These are phyloP conservation scores for Trachymyrmex cornetzi DNA, from an alignment of 1,140 invertebrate genomes.

Conservation along the genomic window DNA sequence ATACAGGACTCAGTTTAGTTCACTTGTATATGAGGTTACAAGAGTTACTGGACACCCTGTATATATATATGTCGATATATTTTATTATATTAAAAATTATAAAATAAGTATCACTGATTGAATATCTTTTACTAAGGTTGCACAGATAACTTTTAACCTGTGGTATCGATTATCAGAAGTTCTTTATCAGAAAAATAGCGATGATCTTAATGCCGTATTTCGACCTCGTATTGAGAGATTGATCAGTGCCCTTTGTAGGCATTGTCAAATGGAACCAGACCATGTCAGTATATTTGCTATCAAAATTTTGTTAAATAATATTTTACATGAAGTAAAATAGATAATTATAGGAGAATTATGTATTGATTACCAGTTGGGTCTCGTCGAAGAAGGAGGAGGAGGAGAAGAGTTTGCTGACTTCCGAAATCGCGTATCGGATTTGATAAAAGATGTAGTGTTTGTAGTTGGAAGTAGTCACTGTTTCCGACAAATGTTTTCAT, in stretches of 20 bases:
- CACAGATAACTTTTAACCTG: constrained; percentile 98
- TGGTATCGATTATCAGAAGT: constrained; percentile 99
- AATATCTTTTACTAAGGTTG: constrained; percentile 89
- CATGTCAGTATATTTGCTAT: constrained; percentile 88
- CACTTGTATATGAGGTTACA: too few relatives aligned
- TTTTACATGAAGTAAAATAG: not conserved
- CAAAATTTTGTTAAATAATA: not conserved
- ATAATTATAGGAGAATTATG: constrained; percentile 1
- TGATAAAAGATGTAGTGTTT: constrained; percentile 99
- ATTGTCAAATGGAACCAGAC: constrained; percentile 96
- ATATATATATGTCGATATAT: not conserved
- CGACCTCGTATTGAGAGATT: constrained; percentile 96
- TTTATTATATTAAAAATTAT: constrained; percentile 24
- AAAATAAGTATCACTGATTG: not conserved
- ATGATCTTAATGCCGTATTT: constrained; percentile 93
- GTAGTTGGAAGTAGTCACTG: constrained; percentile 97
- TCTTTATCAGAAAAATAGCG: constrained; percentile 95
- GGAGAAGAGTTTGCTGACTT: constrained; percentile 92
- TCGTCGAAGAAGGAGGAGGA: constrained; percentile 92
- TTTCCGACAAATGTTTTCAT: constrained; percentile 96
- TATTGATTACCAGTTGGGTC: constrained; percentile 88
- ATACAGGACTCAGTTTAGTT: too few relatives aligned
- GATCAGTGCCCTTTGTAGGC: constrained; percentile 93
- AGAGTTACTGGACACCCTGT: too few relatives aligned
- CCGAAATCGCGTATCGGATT: constrained; percentile 94